phyloP scores from a whole-genome alignment of 2,888 invertebrate species.

The Eristalis arbustorum region DNA sequence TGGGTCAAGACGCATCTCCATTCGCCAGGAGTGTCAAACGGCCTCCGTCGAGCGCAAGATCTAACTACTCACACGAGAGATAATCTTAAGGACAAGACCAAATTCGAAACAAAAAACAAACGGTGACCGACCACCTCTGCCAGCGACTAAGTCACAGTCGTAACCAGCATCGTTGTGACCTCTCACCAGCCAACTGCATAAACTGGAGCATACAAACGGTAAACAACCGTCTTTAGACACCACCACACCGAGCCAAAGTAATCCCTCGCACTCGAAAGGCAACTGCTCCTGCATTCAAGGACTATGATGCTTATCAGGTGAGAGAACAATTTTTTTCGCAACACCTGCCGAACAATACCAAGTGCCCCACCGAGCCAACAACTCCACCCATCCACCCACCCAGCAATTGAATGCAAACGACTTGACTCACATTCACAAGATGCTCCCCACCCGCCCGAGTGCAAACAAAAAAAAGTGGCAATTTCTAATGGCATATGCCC shows the following conservation, averaged over 20 bases:
- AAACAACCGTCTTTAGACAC: background rate
- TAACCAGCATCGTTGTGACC: too few species aligned
- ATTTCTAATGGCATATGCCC: conserved; percentile 64
- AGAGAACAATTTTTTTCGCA: conserved; percentile 7
- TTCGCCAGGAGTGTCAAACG: background rate
- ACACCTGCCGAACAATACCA: conserved; percentile 28
- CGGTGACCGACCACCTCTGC: background rate
- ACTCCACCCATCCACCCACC: background rate
- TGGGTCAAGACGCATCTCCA: background rate
- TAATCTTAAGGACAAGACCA: background rate
- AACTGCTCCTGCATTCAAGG: conserved; percentile 27
- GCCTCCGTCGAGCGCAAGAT: background rate
- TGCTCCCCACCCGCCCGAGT: conserved; percentile 5
- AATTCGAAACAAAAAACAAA: background rate
- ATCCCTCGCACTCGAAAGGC: background rate
- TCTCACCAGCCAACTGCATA: too few species aligned
- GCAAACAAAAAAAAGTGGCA: conserved; percentile 37
- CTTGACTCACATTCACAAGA: conserved; percentile 62
- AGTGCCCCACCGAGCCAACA: background rate
- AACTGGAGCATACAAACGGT: background rate
- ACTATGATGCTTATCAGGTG: conserved; percentile 52
- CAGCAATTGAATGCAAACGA: conserved; percentile 63
- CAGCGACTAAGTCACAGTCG: background rate
- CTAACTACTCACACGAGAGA: background rate
- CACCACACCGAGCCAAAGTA: background rate